Base-by-base conservation (phyloP, 2,797 vertebrate species). In the Gymnocypris eckloni region DNA sequence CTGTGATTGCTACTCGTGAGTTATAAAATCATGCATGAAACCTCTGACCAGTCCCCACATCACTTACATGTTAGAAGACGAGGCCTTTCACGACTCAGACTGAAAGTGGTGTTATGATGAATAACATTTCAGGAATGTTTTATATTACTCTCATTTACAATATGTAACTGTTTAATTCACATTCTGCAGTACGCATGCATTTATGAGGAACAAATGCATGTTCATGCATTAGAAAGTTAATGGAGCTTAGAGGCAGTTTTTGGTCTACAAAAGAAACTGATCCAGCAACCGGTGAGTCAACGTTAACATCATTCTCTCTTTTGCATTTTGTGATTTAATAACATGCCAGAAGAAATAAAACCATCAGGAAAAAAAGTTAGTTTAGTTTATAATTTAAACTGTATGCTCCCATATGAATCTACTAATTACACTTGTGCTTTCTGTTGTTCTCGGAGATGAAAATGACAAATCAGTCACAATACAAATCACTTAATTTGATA, bases 1-100 rank as follows among this genome's bases (percentile, higher is more conserved):
- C 59, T 41, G 72, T 28, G 45, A 76, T 52, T 52, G 20, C 13
- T 76, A 20, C 45, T 3, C 6, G 0, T 75, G 66, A 71, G 20
- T 61, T 73, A 80, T 11, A n/a, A 45, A 79, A 52, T 1, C 20
- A 61, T 37, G n/a, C 22, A 4, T 79, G 86, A 89, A 89, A 88
- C 73, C 59, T 15, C 0, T 15, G 71, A 75, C 16, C 25, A 79
- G 73, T 75, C n/a, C 82, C 79, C 61, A 28, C 75, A 80, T 61
- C 39, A 78, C 59, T 77, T 66, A 33, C 67, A 50, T 45, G 22
- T 59, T 6, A 13, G 12, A 56, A 81, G 1, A 81, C 1, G 20
- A 20, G 22, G 41, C 4, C 7, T 43, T 78, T 75, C 72, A 76
- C 28, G 18, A 50, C 28, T 64, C 86, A 84, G 83, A 87, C 15